Conservation (phyloP, 2,888 invertebrate genomes). For the Drosophila incognita region DNA sequence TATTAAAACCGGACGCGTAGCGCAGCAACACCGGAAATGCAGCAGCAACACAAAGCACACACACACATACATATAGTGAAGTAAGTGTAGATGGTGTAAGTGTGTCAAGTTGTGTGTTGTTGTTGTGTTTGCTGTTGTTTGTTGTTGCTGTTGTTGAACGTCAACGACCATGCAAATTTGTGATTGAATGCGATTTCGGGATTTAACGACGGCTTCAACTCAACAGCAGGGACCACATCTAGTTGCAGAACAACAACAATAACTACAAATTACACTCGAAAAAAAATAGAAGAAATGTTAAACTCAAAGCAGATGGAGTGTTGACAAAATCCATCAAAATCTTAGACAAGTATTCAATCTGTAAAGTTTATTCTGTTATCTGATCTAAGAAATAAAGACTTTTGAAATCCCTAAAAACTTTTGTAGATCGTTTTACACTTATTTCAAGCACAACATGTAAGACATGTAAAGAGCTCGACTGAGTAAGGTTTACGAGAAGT, state of each 20-base stretch:
- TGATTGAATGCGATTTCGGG: constrained; percentile 73
- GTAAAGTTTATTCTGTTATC: neutral
- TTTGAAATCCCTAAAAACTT: too few relatives aligned
- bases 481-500: too few relatives aligned
- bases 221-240: constrained; percentile 55
- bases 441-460: too few relatives aligned
- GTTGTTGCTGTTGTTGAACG: constrained; percentile 43
- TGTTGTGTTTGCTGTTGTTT: constrained; percentile 14
- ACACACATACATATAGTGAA: constrained; percentile 1
- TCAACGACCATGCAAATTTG: constrained; percentile 74
- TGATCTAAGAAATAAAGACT: too few relatives aligned
- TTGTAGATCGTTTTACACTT: too few relatives aligned
- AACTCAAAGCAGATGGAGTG: too few relatives aligned
- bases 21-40: constrained; percentile 80
- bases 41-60: constrained; percentile 31
- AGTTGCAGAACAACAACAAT: constrained; percentile 48
- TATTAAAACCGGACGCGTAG: constrained; percentile 82
- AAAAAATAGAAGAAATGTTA: neutral
- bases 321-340: too few relatives aligned
- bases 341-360: fast-evolving
- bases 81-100: constrained; percentile 52
- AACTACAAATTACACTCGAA: neutral
- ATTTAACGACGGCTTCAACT: constrained; percentile 62
- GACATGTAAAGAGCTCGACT: too few relatives aligned
- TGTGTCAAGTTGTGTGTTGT: constrained; percentile 61